Percentiles rank a stretch among this genome's conserved stretches.
phyloP scores from a whole-genome alignment of 2,113 vertebrate genomes.

The Riparia riparia region DNA sequence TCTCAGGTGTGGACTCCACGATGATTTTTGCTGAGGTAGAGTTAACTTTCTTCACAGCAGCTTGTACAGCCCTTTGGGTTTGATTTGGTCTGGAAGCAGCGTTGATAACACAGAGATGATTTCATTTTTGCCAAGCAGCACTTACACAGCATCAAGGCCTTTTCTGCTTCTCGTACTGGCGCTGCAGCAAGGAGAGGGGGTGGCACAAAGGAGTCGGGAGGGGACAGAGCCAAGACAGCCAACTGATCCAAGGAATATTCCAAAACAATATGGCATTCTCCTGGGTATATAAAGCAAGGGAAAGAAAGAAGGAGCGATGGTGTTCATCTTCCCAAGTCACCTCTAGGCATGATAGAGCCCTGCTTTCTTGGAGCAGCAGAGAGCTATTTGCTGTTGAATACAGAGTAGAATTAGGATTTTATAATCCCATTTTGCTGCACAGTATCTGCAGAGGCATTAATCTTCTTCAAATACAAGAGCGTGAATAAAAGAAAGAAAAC shows the following conservation, averaged over 20 bases:
- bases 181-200: background rate
- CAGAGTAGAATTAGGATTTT: background rate
- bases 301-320: background rate
- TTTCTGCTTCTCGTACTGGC: accelerated
- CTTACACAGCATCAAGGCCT: accelerated
- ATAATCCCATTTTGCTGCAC: background rate
- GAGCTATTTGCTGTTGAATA: background rate
- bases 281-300: background rate
- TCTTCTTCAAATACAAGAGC: background rate
- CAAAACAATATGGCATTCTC: background rate
- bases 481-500: background rate
- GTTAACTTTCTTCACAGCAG: background rate
- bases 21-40: background rate
- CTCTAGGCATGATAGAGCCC: accelerated
- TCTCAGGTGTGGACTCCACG: accelerated
- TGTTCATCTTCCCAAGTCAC: background rate
- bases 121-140: background rate
- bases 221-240: background rate
- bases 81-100: background rate
- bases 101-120: accelerated
- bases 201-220: background rate
- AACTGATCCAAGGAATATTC: background rate
- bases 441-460: background rate
- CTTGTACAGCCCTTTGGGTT: accelerated
- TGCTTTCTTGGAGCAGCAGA: background rate